Base-by-base conservation (phyloP, 2,888 invertebrate genomes). In the Euproctis similis region DNA sequence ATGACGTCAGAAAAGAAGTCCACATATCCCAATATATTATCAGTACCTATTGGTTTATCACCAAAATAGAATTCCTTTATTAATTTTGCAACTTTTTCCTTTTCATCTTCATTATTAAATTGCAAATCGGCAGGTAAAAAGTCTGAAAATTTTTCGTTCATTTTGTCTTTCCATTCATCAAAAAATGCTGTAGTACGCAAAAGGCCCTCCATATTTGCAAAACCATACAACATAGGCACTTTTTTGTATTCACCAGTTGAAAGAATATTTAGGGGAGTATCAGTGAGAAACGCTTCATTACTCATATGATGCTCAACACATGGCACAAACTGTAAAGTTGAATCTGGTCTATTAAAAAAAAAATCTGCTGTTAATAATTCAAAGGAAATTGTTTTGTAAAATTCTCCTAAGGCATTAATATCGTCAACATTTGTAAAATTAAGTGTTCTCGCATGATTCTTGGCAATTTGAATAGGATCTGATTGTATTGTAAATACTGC, bases 1-100 rank as follows among this genome's bases (percentile, higher is more conserved):
- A 56, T 0, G 3, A 51, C 14, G 82, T 89, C 81, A 3, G 63
- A 36, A 25, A 56, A 52, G 19, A 50, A 70, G 23, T 59, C 39
- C 8, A 57, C 30, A 18, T 39, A 64, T 7, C 28, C 5, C 9
- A 53, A 21, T 20, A 55, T 20, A 3, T 35, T 53, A 0, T 34
- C 34, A 20, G 43, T 38, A 1, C 33, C 34, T 4, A 68, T 39
- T 2, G 37, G 20, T 5, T 51, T 23, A n/a, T 55, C 34, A 5
- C 62, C 66, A 38, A 71, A 73, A 42, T 67, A 68, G 42, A 61
- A 65, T 4, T 53, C 27, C 37, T 61, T 67, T 1, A 64, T 33
- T 28, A 28, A 30, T 14, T 38, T 29, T 3, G 49, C 47, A 0
- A 67, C 32, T 25, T 39, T 25, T 17, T 57, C 35, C 27, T 36